A percentile compares a stretch with the other conserved stretches of the same genome.
phyloP scores from a whole-genome alignment of 2,113 vertebrate species.

The Psilopsiagon aymara region DNA sequence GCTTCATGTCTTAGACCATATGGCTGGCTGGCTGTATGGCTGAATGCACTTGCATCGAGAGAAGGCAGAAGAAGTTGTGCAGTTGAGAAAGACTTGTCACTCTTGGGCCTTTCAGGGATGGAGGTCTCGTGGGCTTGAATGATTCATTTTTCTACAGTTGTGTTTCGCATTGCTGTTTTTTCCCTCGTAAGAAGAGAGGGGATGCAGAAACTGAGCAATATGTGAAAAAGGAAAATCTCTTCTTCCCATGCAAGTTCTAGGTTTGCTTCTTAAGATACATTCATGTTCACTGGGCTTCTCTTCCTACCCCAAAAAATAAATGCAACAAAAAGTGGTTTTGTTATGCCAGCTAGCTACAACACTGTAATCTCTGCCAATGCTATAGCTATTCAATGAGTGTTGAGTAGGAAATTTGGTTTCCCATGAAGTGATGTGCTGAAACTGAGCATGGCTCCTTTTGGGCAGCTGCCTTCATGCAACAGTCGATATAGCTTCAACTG shows the following conservation, averaged over 20 bases:
- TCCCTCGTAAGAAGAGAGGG: background rate
- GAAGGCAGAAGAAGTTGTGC: background rate
- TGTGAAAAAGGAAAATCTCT: background rate
- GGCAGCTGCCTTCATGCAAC: background rate
- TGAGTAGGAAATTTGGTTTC: background rate
- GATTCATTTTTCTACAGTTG: background rate
- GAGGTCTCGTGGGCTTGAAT: background rate
- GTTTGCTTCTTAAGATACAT: background rate
- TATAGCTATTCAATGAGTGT: background rate
- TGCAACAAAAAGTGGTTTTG: background rate
- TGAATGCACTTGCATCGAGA: rapidly evolving
- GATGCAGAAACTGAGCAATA: background rate
- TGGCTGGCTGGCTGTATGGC: background rate
- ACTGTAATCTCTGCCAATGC: background rate
- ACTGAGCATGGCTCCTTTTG: background rate
- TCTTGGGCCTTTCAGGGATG: background rate
- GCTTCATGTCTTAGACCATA: background rate
- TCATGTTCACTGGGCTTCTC: background rate
- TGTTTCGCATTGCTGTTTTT: background rate
- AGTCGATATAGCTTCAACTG: background rate
- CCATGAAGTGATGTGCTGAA: background rate
- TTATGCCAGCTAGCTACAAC: background rate
- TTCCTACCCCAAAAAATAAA: background rate
- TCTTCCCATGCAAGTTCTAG: background rate
- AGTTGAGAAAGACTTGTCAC: background rate